Conservation (phyloP, 2,113 vertebrate species). For the Oryzias woworae region DNA sequence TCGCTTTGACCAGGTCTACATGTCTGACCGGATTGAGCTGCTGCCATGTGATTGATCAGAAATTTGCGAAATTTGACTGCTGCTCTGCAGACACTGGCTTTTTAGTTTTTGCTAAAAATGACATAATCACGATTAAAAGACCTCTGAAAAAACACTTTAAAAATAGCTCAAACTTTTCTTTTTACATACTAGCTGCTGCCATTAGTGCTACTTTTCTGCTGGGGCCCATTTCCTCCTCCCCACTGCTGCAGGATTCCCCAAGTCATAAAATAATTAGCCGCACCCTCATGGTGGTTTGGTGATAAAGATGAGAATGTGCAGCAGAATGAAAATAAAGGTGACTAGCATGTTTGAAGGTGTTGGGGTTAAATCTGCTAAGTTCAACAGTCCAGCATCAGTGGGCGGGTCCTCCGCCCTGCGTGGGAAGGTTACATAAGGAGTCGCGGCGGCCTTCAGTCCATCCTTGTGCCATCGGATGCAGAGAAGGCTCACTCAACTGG, state of each 20-base stretch:
- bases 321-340: slow-evolving; percentile 4
- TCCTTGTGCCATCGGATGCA: not conserved
- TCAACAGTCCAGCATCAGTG: slow-evolving; percentile 35
- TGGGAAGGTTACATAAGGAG: slow-evolving; percentile 41
- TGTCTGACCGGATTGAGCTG: too few relatives aligned
- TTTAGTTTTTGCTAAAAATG: too few relatives aligned
- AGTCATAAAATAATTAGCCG: slow-evolving; percentile 26
- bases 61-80: too few relatives aligned
- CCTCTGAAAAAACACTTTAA: too few relatives aligned
- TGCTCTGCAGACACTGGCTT: too few relatives aligned
- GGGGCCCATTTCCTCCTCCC: too few relatives aligned
- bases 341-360: not conserved
- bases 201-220: too few relatives aligned
- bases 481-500: not conserved
- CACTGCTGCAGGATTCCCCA: not conserved
- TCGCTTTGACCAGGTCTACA: too few relatives aligned
- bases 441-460: not conserved
- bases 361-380: not conserved
- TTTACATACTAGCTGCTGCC: too few relatives aligned
- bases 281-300: slow-evolving; percentile 3
- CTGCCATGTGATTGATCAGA: too few relatives aligned
- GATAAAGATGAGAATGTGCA: slow-evolving; percentile 20
- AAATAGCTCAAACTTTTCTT: too few relatives aligned
- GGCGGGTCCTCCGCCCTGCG: slow-evolving; percentile 12
- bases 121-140: too few relatives aligned